Conservation (phyloP, 2,888 invertebrate genomes). For the Lasioglossum marginatum region DNA sequence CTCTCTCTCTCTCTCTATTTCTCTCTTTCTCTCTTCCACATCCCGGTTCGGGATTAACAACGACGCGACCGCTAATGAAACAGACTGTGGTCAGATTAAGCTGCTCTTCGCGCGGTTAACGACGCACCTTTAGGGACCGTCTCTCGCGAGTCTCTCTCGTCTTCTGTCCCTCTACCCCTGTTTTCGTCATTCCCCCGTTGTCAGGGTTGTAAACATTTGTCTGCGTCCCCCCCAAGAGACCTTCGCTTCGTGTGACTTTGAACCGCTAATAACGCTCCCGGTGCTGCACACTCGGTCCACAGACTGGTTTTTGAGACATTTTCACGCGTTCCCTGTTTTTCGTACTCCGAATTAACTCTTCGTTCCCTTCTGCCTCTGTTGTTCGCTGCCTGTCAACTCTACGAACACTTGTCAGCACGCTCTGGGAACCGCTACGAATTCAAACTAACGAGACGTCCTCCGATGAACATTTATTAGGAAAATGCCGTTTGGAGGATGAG, state of each 20-base stretch:
- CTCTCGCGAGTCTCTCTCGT: not conserved
- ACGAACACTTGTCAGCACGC: not conserved
- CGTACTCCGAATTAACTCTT: not conserved
- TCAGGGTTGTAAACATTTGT: conserved; percentile 3
- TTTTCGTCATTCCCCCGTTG: conserved; percentile 20
- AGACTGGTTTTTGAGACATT: not conserved
- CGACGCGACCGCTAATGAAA: conserved; percentile 69
- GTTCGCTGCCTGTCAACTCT: not conserved
- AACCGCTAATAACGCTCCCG: not conserved
- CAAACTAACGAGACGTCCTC: not conserved
- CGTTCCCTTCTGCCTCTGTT: not conserved
- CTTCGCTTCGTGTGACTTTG: not conserved
- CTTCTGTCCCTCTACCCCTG: not conserved
- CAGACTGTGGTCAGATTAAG: conserved; percentile 60
- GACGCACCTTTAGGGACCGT: conserved; percentile 31
- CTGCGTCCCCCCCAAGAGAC: not conserved
- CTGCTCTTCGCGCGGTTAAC: conserved; percentile 47
- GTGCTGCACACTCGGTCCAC: not conserved
- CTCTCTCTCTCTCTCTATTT: not conserved
- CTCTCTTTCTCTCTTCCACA: not conserved
- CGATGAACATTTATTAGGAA: not conserved
- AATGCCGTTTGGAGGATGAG: too few species aligned
- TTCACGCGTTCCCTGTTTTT: not conserved
- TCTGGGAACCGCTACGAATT: not conserved
- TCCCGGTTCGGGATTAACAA: conserved; percentile 55